phyloP scores from a whole-genome alignment of 2,113 vertebrate species.

The Sminthopsis crassicaudata region DNA sequence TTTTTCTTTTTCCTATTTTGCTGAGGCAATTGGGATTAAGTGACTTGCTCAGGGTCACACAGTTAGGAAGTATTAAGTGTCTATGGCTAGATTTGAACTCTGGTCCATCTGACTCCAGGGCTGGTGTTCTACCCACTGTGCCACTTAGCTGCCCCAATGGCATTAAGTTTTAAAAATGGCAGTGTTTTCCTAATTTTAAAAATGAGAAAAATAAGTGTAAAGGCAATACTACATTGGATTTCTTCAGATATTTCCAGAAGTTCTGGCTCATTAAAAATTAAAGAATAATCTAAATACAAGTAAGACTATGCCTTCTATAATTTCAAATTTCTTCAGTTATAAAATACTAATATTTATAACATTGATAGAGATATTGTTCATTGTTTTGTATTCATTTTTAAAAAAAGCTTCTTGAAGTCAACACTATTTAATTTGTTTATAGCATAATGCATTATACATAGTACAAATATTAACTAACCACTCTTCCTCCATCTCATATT shows the following conservation, averaged over 20 bases:
- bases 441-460: not conserved
- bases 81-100: too few relatives aligned
- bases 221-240: not conserved
- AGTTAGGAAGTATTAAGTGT: too few relatives aligned
- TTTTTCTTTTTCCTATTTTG: too few relatives aligned
- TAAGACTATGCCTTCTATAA: not conserved
- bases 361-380: not conserved
- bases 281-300: not conserved
- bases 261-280: not conserved
- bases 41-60: too few relatives aligned
- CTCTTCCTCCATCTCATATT: not conserved
- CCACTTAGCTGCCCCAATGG: too few relatives aligned
- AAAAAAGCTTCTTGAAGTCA: not conserved
- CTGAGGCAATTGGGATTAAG: too few relatives aligned
- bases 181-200: not conserved
- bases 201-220: not conserved
- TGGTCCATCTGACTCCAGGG: too few relatives aligned
- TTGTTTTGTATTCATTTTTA: not conserved
- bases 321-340: not conserved
- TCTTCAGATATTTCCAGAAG: not conserved
- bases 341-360: not conserved
- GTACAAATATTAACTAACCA: not conserved
- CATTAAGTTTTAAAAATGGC: not conserved
- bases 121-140: too few relatives aligned
- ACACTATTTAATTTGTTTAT: not conserved